Conservation (phyloP, 2,797 vertebrate species). For the Hydrolagus colliei region DNA sequence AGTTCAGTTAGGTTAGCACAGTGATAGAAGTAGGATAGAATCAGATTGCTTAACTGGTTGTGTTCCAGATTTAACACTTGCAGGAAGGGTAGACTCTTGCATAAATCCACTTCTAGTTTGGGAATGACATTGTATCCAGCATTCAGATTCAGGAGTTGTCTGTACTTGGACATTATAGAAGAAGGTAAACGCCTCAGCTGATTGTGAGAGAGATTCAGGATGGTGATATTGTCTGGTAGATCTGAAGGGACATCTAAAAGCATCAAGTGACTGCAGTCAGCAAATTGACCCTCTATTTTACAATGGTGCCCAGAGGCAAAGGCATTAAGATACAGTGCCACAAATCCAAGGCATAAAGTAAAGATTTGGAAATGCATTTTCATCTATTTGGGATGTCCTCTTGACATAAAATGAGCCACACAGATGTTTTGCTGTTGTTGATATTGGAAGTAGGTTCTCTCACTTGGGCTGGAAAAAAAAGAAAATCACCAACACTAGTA, state of each 20-base stretch:
- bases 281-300: constrained; percentile 48
- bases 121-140: constrained; percentile 71
- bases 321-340: constrained; percentile 32
- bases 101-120: constrained; percentile 60
- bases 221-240: constrained; percentile 70
- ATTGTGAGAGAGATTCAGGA: constrained; percentile 83
- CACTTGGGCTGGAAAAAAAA: constrained; percentile 3
- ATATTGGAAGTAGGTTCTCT: background rate
- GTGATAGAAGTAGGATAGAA: constrained; percentile 53
- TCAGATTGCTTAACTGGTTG: constrained; percentile 66
- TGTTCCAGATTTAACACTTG: constrained; percentile 64
- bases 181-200: constrained; percentile 53
- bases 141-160: constrained; percentile 57
- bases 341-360: constrained; percentile 7
- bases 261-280: constrained; percentile 81
- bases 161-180: constrained; percentile 61
- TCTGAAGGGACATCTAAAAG: constrained; percentile 65
- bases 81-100: constrained; percentile 60
- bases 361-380: constrained; percentile 11
- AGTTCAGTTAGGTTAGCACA: constrained; percentile 62
- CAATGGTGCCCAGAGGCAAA: constrained; percentile 46
- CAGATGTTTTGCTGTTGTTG: too few species aligned
- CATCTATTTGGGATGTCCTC: background rate
- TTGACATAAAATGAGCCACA: too few species aligned
- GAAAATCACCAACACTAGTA: background rate